These are phyloP conservation scores for Abramis brama DNA, from an alignment of 2,113 vertebrate species.

Conservation along the genomic window DNA sequence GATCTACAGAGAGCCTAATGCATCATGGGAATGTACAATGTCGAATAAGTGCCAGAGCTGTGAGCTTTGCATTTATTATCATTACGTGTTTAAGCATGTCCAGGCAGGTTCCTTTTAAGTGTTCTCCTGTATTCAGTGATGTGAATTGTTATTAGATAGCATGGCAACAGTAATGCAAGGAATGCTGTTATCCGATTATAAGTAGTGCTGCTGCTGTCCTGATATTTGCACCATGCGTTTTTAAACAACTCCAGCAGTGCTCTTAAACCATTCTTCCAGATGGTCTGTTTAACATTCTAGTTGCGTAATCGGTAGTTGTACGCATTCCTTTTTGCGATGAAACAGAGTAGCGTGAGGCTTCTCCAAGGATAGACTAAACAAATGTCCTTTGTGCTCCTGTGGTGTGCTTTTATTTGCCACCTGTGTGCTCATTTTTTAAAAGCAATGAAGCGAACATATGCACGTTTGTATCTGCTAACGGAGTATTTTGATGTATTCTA, in stretches of 20 bases:
- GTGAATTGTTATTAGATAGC: not conserved
- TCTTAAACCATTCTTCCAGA: conserved; percentile 5
- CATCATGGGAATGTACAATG: conserved; percentile 65
- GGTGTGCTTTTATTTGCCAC: conserved; percentile 10
- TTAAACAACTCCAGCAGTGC: not conserved
- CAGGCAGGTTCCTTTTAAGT: not conserved
- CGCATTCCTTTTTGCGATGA: not conserved
- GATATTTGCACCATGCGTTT: not conserved
- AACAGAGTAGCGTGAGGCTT: conserved; percentile 24
- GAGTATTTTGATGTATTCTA: not conserved
- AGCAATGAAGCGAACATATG: not conserved
- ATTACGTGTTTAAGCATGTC: conserved; percentile 59
- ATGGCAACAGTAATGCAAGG: not conserved
- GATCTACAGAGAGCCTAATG: conserved; percentile 61
- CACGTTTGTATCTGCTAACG: not conserved
- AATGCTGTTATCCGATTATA: not conserved
- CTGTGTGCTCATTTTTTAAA: not conserved
- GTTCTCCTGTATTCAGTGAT: conserved; percentile 2
- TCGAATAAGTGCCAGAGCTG: conserved; percentile 61
- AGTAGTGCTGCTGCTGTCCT: not conserved
- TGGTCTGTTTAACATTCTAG: not conserved
- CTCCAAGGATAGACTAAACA: conserved; percentile 16
- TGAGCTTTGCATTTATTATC: conserved; percentile 70
- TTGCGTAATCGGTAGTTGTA: not conserved
- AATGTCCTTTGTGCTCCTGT: conserved; percentile 27